phyloP scores from a whole-genome alignment of 2,888 invertebrate genomes.

The Acrobasis suavella region DNA sequence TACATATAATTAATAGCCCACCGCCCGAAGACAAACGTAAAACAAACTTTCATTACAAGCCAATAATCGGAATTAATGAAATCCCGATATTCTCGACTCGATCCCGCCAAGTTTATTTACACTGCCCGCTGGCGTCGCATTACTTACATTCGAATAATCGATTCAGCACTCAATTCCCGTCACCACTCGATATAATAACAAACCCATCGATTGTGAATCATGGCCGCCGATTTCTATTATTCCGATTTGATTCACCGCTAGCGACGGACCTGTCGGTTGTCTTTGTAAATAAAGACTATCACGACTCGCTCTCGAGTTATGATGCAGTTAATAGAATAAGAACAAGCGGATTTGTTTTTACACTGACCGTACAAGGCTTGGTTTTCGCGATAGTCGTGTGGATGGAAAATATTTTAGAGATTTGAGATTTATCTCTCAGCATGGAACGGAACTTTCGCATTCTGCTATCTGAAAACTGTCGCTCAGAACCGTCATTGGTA shows the following conservation, averaged over 20 bases:
- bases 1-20: conserved; percentile 15
- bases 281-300: conserved; percentile 14
- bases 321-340: conserved; percentile 11
- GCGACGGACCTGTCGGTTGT: conserved; percentile 11
- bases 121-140: conserved; percentile 55
- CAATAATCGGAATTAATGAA: conserved; percentile 34
- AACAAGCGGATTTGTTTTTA: neutral
- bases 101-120: conserved; percentile 46
- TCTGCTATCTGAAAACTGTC: no score
- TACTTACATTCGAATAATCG: conserved; percentile 61
- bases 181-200: conserved; percentile 60
- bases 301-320: conserved; percentile 8
- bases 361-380: neutral
- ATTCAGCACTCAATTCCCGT: conserved; percentile 64
- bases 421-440: no score
- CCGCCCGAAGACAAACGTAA: conserved; percentile 15
- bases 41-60: conserved; percentile 26
- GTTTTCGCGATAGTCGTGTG: no score
- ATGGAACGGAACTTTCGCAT: no score
- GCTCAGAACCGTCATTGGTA: no score
- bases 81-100: conserved; percentile 40
- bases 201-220: conserved; percentile 65
- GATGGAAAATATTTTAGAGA: no score
- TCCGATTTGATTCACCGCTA: conserved; percentile 55
- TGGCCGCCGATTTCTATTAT: conserved; percentile 65